A percentile compares a stretch with the other conserved stretches of the same genome.
Conservation (phyloP, 2,888 invertebrate genomes). For the Leptodirus hochenwartii region DNA sequence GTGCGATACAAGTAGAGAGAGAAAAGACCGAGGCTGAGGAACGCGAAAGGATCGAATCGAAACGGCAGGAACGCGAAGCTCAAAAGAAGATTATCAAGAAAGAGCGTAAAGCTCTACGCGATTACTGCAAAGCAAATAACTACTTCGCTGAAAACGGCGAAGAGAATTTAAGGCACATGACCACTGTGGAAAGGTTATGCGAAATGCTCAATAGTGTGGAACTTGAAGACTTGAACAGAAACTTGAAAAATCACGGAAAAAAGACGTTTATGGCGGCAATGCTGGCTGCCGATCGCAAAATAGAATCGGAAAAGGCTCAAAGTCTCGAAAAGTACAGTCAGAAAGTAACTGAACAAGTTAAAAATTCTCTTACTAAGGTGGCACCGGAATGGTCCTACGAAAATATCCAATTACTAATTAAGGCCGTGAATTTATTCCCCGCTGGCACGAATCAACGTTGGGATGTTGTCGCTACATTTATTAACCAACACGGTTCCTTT, state of each 20-base stretch:
- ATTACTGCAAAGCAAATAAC: conserved; percentile 61
- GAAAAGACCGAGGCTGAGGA: conserved; percentile 68
- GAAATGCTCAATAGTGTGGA: conserved; percentile 55
- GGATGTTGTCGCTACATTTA: conserved; percentile 91
- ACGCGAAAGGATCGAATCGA: conserved; percentile 60
- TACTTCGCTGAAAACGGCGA: conserved; percentile 58
- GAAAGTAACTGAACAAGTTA: conserved; percentile 24
- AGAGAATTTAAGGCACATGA: conserved; percentile 66
- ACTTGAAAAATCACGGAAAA: conserved; percentile 43
- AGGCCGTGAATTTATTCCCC: conserved; percentile 94
- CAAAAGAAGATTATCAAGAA: conserved; percentile 74
- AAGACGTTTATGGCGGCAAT: conserved; percentile 48
- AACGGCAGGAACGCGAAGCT: conserved; percentile 70
- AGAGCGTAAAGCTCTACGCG: conserved; percentile 65
- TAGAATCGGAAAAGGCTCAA: conserved; percentile 59
- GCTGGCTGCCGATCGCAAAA: conserved; percentile 50
- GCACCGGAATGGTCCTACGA: conserved; percentile 63
- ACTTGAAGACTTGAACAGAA: conserved; percentile 58
- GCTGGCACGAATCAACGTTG: conserved; percentile 88
- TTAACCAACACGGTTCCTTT: conserved; percentile 68
- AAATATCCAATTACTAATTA: conserved; percentile 79
- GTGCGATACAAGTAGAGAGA: conserved; percentile 54
- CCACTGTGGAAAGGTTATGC: conserved; percentile 81
- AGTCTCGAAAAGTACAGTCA: conserved; percentile 32
- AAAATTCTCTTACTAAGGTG: conserved; percentile 26